Conservation (phyloP, 1,140 invertebrate species). For the Papilio glaucus region DNA sequence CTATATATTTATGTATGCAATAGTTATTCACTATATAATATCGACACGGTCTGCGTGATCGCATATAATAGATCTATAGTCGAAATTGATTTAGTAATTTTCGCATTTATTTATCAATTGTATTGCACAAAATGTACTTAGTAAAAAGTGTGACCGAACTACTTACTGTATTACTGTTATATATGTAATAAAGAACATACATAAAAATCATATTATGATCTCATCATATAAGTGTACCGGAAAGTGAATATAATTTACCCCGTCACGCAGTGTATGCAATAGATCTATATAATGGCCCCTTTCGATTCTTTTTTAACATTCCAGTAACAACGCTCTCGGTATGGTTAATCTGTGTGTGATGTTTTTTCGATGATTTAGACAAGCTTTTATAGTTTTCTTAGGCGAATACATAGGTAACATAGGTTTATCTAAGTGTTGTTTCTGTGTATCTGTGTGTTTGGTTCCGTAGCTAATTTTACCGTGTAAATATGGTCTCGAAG, state of each 20-base stretch:
- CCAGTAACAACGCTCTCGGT: constrained; percentile 68
- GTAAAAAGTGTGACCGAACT: constrained; percentile 53
- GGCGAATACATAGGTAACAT: constrained; percentile 64
- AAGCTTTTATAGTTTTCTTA: constrained; percentile 65
- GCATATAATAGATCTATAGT: constrained; percentile 61
- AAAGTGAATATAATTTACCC: constrained; percentile 44
- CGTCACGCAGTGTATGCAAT: constrained; percentile 53
- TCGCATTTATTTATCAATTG: constrained; percentile 72
- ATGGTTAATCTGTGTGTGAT: constrained; percentile 59
- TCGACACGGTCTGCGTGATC: constrained; percentile 60
- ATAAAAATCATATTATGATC: constrained; percentile 73
- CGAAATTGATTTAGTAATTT: constrained; percentile 59
- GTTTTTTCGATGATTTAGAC: constrained; percentile 64
- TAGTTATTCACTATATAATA: constrained; percentile 60
- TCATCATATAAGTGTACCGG: constrained; percentile 66
- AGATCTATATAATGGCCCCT: constrained; percentile 48
- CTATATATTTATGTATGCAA: constrained; percentile 67
- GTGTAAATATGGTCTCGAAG: constrained; percentile 73
- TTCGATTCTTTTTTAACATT: constrained; percentile 73
- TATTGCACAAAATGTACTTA: constrained; percentile 83
- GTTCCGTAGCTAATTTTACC: constrained; percentile 62
- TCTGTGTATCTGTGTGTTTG: constrained; percentile 67
- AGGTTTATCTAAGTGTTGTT: constrained; percentile 66
- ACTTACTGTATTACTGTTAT: constrained; percentile 39
- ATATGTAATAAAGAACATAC: constrained; percentile 57